These are phyloP conservation scores for Drosophila parabipectinata DNA, from an alignment of 1,140 invertebrate species.

Conservation along the genomic window DNA sequence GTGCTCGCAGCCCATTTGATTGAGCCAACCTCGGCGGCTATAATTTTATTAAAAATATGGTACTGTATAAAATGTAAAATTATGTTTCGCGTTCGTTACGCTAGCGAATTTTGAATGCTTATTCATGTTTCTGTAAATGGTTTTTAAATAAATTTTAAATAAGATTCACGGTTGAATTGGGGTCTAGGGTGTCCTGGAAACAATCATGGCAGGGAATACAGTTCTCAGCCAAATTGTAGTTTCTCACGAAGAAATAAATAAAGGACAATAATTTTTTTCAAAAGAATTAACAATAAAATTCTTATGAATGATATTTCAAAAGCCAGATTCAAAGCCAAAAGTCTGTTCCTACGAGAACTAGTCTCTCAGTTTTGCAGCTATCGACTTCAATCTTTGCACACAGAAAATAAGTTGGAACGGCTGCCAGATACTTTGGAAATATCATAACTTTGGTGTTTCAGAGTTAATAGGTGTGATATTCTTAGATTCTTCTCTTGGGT, in stretches of 20 bases:
- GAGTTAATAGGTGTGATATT: too few species aligned
- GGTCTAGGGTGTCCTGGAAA: constrained; percentile 7
- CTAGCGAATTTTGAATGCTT: constrained; percentile 44
- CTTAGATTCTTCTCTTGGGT: too few species aligned
- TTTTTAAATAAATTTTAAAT: constrained; percentile 55
- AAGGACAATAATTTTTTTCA: too few species aligned
- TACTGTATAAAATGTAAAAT: constrained; percentile 61
- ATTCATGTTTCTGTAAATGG: constrained; percentile 46
- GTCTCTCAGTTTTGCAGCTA: too few species aligned
- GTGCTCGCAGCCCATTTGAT: constrained; percentile 57
- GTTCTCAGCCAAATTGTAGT: background rate
- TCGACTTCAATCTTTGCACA: too few species aligned
- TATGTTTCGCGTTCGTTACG: constrained; percentile 56
- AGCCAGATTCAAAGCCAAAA: too few species aligned
- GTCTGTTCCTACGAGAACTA: too few species aligned
- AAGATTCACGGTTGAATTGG: constrained; percentile 45
- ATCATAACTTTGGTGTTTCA: too few species aligned
- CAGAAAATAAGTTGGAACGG: too few species aligned
- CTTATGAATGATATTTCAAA: too few species aligned
- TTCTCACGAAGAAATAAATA: constrained; percentile 20
- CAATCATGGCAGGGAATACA: background rate
- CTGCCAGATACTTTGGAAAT: too few species aligned
- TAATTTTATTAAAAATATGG: constrained; percentile 64
- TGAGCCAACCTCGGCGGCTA: constrained; percentile 62
- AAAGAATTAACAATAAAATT: too few species aligned